Percentiles rank a stretch among this genome's conserved stretches.
Evolutionary conservation across 2,888 invertebrate genomes (phyloP).

Genomic region (Timema podura): DNA sequence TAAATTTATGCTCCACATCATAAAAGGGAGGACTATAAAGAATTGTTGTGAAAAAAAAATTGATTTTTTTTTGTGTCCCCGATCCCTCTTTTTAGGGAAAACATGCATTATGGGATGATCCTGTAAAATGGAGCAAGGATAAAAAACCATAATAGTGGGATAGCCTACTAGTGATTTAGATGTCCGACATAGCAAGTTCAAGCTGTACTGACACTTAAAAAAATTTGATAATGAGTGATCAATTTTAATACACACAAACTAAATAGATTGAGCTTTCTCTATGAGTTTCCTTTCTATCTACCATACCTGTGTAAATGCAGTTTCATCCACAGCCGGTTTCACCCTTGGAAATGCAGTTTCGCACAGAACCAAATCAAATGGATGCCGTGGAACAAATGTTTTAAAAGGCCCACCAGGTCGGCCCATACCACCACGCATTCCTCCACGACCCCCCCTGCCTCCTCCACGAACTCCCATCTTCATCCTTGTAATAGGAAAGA

Average conservation of each 20-base stretch:
- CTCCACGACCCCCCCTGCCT: conserved; percentile 48
- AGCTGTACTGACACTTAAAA: too few relatives aligned
- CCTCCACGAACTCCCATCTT: conserved; percentile 61
- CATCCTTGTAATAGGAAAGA: conserved; percentile 23
- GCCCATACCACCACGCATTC: conserved; percentile 66
- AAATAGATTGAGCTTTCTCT: too few relatives aligned
- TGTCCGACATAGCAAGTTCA: too few relatives aligned
- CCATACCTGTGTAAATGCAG: conserved; percentile 69
- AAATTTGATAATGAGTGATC: too few relatives aligned
- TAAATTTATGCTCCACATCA: too few relatives aligned
- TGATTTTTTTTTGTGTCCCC: neutral
- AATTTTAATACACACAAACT: too few relatives aligned
- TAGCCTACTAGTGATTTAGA: too few relatives aligned
- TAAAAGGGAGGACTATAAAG: neutral
- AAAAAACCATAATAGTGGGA: neutral
- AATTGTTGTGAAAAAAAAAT: neutral
- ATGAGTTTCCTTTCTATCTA: too few relatives aligned
- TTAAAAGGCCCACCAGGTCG: conserved; percentile 52
- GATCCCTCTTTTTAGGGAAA: neutral
- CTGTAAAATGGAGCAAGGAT: neutral
- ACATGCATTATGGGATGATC: neutral
- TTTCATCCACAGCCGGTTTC: conserved; percentile 76
- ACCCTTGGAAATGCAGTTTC: conserved; percentile 87
- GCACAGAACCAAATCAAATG: conserved; percentile 82
- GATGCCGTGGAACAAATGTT: conserved; percentile 68